Evolutionary conservation across 2,888 invertebrate genomes (phyloP), one percentile per base, ranked within the genome.

Genomic region (Trichogramma dendrolimi): DNA sequence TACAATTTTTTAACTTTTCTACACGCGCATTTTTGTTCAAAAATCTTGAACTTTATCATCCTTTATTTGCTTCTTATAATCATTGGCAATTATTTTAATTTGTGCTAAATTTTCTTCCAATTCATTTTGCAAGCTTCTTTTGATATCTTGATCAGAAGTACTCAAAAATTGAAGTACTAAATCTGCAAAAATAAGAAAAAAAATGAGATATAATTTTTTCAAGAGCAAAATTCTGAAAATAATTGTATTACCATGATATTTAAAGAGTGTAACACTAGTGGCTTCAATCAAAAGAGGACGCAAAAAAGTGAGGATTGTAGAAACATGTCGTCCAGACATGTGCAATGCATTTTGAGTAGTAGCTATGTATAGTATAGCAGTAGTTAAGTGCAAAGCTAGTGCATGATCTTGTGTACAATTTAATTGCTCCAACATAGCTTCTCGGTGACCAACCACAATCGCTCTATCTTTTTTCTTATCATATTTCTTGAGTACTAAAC

Each of bases 261-360:
- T 81, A 51, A 86, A 83, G 1, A 96, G 81, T 60, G 84, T 80
- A 1, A 82, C 76, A 73, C 84, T 84, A 61, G 89, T 85, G 5
- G 90, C 87, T 39, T 83, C 81, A 64, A 84, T 85, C 55, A 96
- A 78, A 69, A 87, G 86, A 38, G 84, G 81, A 67, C 88, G 87
- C 57, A 97, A 83, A 76, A 86, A 90, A 1, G 83, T 75, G 52
- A 96, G 82, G 68, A 97, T 85, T 14, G 87, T 83, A 0, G 94
- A 88, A 8, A 98, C 94, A 81, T 94, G 94, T 76, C 93, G 88
- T 0, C 98, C 98, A 40, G 96, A 96, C 10, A 94, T 94, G 79
- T 96, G 94, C 40, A 97, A 75, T 82, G 94, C 91, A 69, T 84
- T 86, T 71, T 92, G 91, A 1, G 91, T 92, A 4, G 87, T 83